Evolutionary conservation across 2,113 vertebrate species (phyloP), one percentile per base, ranked within the genome.

Genomic region (Perca fluviatilis): DNA sequence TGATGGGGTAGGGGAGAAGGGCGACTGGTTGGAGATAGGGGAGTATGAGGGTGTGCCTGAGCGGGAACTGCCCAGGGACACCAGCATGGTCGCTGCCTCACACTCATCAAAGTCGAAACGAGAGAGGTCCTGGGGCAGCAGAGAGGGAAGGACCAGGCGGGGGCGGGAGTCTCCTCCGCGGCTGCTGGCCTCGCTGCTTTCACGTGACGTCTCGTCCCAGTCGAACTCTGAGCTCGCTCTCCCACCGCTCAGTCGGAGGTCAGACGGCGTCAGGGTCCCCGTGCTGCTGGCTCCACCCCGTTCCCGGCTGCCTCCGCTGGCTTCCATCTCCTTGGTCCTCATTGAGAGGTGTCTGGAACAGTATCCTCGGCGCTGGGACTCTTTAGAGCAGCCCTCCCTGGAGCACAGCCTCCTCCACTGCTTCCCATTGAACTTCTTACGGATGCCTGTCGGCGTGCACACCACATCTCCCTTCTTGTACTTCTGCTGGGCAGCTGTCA

Each of bases 301-400:
- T 0, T 96, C 96, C 27, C 92, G 84, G 43, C 96, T 93, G 0
- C 96, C 96, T 0, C 96, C 96, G 57, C 96, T 95, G 50, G 96
- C 96, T 74, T 98, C 97, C 96, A 98, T 97, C 92, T 98, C 97
- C 92, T 98, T 98, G 92, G 97, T 98, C 83, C 97, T 93, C 97
- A 98, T 98, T n/a, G 97, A 98, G 58, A 98, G 95, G 89, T 98
- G 97, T 10, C 97, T 95, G 0, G 97, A 98, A 90, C 97, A 98
- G 94, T 98, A 98, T 0, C 97, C 97, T 0, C 97, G 93, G 0
- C 97, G 94, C 90, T 99, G 97, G 0, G 97, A 98, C 90, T 99
- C 97, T 85, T 99, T 99, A 73, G 97, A 97, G 92, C 97, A 99
- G 80, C 97, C 96, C 9, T 99, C 97, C 9, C 97, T 91, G 0